These are phyloP conservation scores for Catocala sponsa DNA, from an alignment of 2,888 invertebrate species.

Conservation along the genomic window DNA sequence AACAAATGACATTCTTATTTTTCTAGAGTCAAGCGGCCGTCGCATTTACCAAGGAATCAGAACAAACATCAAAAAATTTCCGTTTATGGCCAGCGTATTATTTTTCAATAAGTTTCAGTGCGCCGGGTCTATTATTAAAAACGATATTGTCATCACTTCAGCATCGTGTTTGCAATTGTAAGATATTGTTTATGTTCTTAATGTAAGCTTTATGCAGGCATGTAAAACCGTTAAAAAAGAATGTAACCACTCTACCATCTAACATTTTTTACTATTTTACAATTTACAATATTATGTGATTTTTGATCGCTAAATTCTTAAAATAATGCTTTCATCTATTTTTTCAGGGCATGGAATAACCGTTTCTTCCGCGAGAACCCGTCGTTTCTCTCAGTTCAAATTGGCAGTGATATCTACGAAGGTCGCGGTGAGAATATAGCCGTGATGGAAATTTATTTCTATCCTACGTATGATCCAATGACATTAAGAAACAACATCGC, in stretches of 20 bases:
- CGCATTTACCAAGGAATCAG: slow-evolving; percentile 66
- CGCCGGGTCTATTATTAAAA: slow-evolving; percentile 74
- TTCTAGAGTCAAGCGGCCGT: slow-evolving; percentile 61
- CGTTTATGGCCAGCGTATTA: slow-evolving; percentile 77
- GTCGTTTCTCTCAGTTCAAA: slow-evolving; percentile 70
- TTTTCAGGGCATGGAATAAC: slow-evolving; percentile 74
- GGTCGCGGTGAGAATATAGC: slow-evolving; percentile 69
- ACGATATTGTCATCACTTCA: slow-evolving; percentile 74
- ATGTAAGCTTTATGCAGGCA: too few relatives aligned
- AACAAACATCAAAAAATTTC: slow-evolving; percentile 68
- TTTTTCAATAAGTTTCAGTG: slow-evolving; percentile 74
- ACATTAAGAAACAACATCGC: slow-evolving; percentile 71
- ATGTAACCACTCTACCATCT: too few relatives aligned
- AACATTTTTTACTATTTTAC: too few relatives aligned
- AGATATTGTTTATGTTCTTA: slow-evolving; percentile 29
- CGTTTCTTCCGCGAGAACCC: slow-evolving; percentile 79
- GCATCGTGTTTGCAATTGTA: slow-evolving; percentile 80
- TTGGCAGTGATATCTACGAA: slow-evolving; percentile 71
- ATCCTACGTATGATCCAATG: slow-evolving; percentile 71
- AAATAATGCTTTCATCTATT: neutral
- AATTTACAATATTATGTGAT: too few relatives aligned
- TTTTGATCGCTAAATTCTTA: neutral
- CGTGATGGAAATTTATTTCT: slow-evolving; percentile 72
- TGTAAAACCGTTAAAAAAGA: too few relatives aligned
- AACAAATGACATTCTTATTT: too few relatives aligned